Conservation (phyloP, 2,113 vertebrate genomes). For the Progne subis region DNA sequence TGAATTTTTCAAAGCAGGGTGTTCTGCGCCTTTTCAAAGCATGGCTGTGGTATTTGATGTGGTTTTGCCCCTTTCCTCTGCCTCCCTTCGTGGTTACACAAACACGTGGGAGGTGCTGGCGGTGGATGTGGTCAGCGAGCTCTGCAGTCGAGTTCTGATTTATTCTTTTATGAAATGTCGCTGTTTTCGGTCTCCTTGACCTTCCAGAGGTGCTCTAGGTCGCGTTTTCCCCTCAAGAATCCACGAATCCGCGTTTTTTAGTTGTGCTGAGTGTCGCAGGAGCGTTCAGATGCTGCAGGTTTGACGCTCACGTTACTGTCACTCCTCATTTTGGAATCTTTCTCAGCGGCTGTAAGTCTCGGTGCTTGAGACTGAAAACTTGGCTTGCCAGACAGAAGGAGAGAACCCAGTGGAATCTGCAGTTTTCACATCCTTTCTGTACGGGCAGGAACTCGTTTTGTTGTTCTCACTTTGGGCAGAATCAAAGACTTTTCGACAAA, state of each 20-base stretch:
- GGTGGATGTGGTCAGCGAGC: not conserved
- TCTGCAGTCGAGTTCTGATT: not conserved
- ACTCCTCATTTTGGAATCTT: not conserved
- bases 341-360: not conserved
- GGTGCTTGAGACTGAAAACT: not conserved
- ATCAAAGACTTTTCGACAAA: not conserved
- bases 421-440: not conserved
- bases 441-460: not conserved
- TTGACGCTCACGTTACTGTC: not conserved
- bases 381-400: not conserved
- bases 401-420: not conserved
- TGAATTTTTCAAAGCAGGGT: not conserved
- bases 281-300: not conserved
- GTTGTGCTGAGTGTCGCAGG: not conserved
- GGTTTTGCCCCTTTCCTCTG: not conserved
- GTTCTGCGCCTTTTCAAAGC: not conserved
- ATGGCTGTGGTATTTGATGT: not conserved
- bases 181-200: not conserved
- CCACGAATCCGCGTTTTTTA: rapidly evolving
- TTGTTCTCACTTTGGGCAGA: not conserved
- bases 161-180: not conserved
- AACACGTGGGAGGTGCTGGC: rapidly evolving
- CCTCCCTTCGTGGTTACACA: not conserved
- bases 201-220: not conserved
- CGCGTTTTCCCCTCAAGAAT: not conserved